A percentile compares a stretch with the other conserved stretches of the same genome.
phyloP scores from a whole-genome alignment of 2,888 invertebrate genomes.

The Eupelmus urozonus region DNA sequence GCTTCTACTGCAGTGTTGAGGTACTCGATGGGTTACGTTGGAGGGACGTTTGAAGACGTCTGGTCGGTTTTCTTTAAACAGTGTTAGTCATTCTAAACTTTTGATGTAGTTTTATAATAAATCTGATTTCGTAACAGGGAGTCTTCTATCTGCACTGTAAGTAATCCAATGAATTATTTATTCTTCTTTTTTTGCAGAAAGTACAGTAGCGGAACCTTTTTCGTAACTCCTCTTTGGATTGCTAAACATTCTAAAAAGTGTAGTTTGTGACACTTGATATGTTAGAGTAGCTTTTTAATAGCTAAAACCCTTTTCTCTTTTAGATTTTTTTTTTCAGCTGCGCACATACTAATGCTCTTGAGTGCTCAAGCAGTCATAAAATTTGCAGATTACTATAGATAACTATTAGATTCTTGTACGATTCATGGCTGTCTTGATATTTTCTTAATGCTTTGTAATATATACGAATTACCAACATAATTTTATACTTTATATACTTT shows the following conservation, averaged over 20 bases:
- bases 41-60: no score
- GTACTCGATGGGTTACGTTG: no score
- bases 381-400: background rate
- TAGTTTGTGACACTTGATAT: background rate
- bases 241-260: background rate
- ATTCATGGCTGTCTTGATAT: background rate
- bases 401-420: background rate
- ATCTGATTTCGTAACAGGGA: background rate
- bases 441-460: background rate
- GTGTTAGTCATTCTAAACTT: no score
- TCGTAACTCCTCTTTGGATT: background rate
- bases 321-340: background rate
- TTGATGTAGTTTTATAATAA: background rate
- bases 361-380: background rate
- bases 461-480: background rate
- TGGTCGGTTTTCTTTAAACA: no score
- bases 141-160: background rate
- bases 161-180: background rate
- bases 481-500: background rate
- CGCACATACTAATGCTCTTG: background rate
- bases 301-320: background rate
- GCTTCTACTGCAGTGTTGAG: no score
- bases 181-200: background rate
- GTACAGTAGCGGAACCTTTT: background rate
- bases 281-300: background rate